Conservation (phyloP, 2,113 vertebrate species). For the Centropus unirufus region DNA sequence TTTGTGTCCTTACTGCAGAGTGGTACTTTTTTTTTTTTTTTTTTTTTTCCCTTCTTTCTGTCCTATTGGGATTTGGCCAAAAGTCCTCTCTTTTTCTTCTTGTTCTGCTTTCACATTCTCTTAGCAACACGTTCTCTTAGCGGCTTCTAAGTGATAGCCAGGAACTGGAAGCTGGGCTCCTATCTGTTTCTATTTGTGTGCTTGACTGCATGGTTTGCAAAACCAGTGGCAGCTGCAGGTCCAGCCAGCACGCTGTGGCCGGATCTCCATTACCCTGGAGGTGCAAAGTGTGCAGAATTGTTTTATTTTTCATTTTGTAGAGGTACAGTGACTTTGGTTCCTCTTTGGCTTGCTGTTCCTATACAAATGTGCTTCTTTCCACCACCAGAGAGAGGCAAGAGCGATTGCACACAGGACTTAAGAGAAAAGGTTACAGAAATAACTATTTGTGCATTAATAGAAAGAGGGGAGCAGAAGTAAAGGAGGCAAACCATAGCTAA, state of each 20-base stretch:
- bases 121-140: conserved; percentile 51
- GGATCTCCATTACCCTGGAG: background rate
- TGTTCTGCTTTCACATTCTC: conserved; percentile 49
- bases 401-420: background rate
- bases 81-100: conserved; percentile 11
- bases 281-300: background rate
- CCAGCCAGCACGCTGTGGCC: background rate
- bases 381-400: background rate
- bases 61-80: conserved; percentile 15
- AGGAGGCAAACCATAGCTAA: background rate
- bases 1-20: background rate
- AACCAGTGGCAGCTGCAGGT: background rate
- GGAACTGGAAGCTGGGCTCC: background rate
- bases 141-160: background rate
- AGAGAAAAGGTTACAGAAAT: background rate
- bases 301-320: background rate
- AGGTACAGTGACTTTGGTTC: background rate
- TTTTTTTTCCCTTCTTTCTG: background rate
- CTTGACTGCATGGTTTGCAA: background rate
- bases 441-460: background rate
- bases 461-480: background rate
- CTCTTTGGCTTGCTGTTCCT: background rate
- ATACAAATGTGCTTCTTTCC: background rate
- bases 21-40: background rate
- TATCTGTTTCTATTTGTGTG: background rate